These are phyloP conservation scores for Tadarida brasiliensis DNA, from an alignment of 2,797 vertebrate genomes.

Conservation along the genomic window DNA sequence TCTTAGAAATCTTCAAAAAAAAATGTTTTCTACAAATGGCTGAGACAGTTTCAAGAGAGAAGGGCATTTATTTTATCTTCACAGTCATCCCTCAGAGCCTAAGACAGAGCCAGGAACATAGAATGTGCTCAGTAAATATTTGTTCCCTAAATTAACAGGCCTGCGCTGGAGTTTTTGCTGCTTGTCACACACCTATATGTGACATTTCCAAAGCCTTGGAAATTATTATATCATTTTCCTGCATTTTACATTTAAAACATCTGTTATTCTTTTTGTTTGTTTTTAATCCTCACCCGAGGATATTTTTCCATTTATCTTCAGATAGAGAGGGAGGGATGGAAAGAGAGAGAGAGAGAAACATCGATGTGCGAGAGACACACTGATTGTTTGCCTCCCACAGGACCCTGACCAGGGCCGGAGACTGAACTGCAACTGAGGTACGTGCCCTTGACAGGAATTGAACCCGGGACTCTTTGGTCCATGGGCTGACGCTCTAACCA, in stretches of 20 bases:
- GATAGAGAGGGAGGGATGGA: too few species aligned
- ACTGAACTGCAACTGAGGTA: too few species aligned
- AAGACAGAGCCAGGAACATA: background rate
- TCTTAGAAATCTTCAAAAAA: background rate
- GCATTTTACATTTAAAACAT: slow-evolving; percentile 16
- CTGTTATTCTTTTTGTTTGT: background rate
- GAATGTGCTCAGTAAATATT: background rate
- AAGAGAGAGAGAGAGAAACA: too few species aligned
- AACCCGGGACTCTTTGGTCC: too few species aligned
- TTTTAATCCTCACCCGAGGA: too few species aligned
- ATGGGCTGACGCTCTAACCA: too few species aligned
- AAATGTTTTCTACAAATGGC: background rate
- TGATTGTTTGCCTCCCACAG: too few species aligned
- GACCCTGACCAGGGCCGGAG: too few species aligned
- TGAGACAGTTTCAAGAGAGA: background rate
- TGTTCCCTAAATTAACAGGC: background rate
- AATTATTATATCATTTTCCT: slow-evolving; percentile 7
- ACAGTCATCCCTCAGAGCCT: background rate
- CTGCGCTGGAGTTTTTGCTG: background rate
- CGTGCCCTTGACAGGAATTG: too few species aligned
- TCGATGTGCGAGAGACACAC: too few species aligned
- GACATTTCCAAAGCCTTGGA: slow-evolving; percentile 1
- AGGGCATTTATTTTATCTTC: background rate
- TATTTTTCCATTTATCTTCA: too few species aligned
- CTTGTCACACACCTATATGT: background rate